Base-by-base conservation (phyloP, 2,797 vertebrate species). In the Anisognathus igniventris region DNA sequence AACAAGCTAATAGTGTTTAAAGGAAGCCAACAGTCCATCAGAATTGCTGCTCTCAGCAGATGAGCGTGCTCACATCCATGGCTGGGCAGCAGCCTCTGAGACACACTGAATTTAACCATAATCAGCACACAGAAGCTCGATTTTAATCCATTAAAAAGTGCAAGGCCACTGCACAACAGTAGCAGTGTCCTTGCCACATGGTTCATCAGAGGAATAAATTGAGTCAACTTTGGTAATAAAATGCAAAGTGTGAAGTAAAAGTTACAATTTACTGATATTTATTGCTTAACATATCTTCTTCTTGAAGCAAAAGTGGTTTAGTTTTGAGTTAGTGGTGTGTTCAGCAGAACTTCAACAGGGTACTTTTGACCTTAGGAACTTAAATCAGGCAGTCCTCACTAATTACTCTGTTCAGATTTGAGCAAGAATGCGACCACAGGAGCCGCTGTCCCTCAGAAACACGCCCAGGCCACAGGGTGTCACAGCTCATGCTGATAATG, bases 1-100 rank as follows among this genome's bases (percentile, higher is more conserved):
- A 73, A 93, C 79, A 94, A 94, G 70, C 75, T 95, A 94, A 94
- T 3, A 2, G 60, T 31, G 66, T 64, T 66, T 77, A 74, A 93
- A 93, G 30, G 4, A 87, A 94, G 94, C 65, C 70, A 88, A 70
- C 16, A 18, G 78, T 57, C 92, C 72, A 62, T 75, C 72, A 88
- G 90, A 88, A 73, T 5, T 77, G 62, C 78, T 93, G 83, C 23
- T 75, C 79, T 92, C 66, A 91, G 64, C 60, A 89, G 62, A 81
- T 23, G 47, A 87, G 88, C 2, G 27, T 45, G 64, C 68, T 92
- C 62, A 67, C 58, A 90, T 71, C 81, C 74, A 28, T 6, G 25
- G 83, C 72, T 84, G 70, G 77, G 84, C 70, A 91, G 54, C 91
- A 74, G 82, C 86, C 62, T 79, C 61, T 35, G 78, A 78, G 66